Base-by-base conservation (phyloP, 2,113 vertebrate species). In the Gracilinanus agilis region DNA sequence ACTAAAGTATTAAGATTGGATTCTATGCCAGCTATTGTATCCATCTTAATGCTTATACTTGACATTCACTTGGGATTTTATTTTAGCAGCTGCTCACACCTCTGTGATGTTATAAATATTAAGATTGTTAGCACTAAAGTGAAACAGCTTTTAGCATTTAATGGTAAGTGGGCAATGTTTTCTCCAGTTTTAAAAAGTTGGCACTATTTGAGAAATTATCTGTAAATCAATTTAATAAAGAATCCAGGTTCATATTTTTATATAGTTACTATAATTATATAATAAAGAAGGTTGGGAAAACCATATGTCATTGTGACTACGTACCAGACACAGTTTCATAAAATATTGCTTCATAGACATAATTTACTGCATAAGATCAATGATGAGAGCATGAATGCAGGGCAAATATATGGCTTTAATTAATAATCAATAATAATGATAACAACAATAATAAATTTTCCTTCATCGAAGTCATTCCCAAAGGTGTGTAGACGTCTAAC, bases 361-460 rank as follows among this genome's bases (percentile, higher is more conserved):
- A 93, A 27, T 67, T 24, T 90, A 95, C 90, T 90, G 2, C 92
- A 58, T 3, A 92, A 92, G 94, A 89, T 96, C 92, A 97, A 27
- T 95, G 91, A 56, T 61, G 44, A 93, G 61, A 54, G 23, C 49
- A 55, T 91, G 89, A 93, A 94, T 91, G 75, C 58, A 94, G 97
- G 58, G 55, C 75, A 97, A 96, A 97, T 95, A 94, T 95, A 95
- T 96, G 92, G 9, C 88, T 96, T 97, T 97, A 97, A 97, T 98
- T 97, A 97, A 93, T 96, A 96, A 97, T 98, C 97, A 96, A 96
- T 97, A 96, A 95, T 94, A 94, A 93, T 96, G 96, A 96, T 95
- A 97, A 94, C 44, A 97, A 94, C 93, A 97, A 95, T 94, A 93
- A 97, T 96, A 97, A 91, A 94, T 96, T 96, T 96, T 96, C 44